These are phyloP conservation scores for Lypha dubia DNA, from an alignment of 2,888 invertebrate genomes.

Conservation along the genomic window DNA sequence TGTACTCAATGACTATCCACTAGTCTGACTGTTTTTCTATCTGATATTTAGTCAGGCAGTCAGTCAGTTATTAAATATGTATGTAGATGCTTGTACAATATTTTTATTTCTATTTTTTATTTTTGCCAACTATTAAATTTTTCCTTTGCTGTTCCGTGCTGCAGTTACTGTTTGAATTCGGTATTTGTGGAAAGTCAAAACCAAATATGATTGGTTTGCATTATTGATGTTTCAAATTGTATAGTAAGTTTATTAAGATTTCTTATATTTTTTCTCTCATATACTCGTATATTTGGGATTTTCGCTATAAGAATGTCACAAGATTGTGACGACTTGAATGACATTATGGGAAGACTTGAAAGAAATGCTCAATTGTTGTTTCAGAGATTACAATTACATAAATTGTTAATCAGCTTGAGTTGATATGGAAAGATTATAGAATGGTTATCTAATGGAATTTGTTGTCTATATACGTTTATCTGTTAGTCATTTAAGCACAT, in stretches of 20 bases:
- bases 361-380: conserved; percentile 6
- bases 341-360: conserved; percentile 11
- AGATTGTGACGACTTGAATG: conserved; percentile 47
- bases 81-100: background rate
- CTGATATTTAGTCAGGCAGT: conserved; percentile 2
- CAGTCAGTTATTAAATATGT: conserved; percentile 17
- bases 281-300: background rate
- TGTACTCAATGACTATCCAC: background rate
- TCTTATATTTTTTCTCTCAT: conserved; percentile 6
- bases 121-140: conserved; percentile 45
- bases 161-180: conserved; percentile 22
- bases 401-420: background rate
- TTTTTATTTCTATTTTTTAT: background rate
- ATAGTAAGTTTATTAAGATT: conserved; percentile 47
- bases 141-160: conserved; percentile 17
- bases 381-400: conserved; percentile 11
- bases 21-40: background rate
- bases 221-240: conserved; percentile 60
- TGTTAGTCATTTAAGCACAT: background rate
- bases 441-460: background rate
- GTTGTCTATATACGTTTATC: background rate
- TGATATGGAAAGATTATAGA: background rate
- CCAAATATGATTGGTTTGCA: conserved; percentile 47
- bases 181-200: conserved; percentile 52
- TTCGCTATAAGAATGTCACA: conserved; percentile 24